Evolutionary conservation across 2,888 invertebrate species (phyloP).

Genomic region (Acronicta aceris): DNA sequence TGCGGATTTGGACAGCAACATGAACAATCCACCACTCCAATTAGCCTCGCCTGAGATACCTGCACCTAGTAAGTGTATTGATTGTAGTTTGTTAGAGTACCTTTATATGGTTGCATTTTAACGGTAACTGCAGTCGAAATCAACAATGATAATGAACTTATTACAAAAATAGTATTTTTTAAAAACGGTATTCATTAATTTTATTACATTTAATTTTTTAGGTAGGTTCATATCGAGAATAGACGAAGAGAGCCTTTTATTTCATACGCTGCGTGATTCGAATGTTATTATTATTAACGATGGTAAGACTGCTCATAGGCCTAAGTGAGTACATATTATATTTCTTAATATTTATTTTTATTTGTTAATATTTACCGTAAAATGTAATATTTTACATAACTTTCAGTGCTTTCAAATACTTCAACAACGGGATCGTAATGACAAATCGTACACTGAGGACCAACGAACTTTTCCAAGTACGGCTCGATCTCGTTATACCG

Average conservation of each 20-base stretch:
- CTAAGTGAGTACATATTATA: conserved; percentile 91
- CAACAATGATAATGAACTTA: too few relatives aligned
- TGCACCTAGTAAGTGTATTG: conserved; percentile 75
- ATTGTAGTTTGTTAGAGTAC: too few relatives aligned
- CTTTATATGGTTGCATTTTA: conserved; percentile 53
- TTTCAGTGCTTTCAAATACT: conserved; percentile 95
- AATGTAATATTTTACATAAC: background rate
- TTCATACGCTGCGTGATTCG: conserved; percentile 97
- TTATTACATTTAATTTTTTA: conserved; percentile 63
- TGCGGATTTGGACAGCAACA: conserved; percentile 92
- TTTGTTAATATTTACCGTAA: background rate
- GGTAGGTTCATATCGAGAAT: conserved; percentile 72
- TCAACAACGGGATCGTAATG: conserved; percentile 97
- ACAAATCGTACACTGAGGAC: conserved; percentile 95
- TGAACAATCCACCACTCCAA: conserved; percentile 61
- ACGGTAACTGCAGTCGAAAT: too few relatives aligned
- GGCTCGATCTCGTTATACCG: conserved; percentile 96
- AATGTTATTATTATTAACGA: conserved; percentile 97
- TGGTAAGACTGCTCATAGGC: conserved; percentile 96
- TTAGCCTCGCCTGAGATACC: conserved; percentile 68
- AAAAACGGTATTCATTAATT: too few relatives aligned
- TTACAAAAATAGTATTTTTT: too few relatives aligned
- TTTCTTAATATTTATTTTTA: background rate
- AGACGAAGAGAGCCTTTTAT: conserved; percentile 93
- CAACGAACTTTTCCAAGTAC: conserved; percentile 97